Evolutionary conservation across 2,888 invertebrate species (phyloP), one percentile per base, ranked within the genome.

Genomic region (Philonicus albiceps): DNA sequence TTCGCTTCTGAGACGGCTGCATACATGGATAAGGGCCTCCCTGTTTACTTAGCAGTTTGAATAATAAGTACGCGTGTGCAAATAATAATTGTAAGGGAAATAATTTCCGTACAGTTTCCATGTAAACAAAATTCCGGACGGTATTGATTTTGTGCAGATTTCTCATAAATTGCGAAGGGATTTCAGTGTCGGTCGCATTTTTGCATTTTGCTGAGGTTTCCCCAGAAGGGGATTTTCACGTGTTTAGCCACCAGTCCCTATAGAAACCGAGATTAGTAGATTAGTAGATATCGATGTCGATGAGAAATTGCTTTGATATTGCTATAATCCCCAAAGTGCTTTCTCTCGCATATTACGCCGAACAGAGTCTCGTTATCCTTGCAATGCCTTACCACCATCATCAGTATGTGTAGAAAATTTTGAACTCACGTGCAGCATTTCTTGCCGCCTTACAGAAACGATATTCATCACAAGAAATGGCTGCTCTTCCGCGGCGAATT

Each of bases 401-500:
- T 64, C 64, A 11, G 64, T 64, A 64, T 64, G 64, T 64, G 64
- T 64, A 64, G 64, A 22, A 64, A 64, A 64, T 22, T 22, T 64
- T 64, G 27, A 64, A 80, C 27, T 80, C 53, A 80, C 80, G 30
- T 31, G 49, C 53, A 49, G 49, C 80, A 49, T 80, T 80, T 80
- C 80, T 80, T 80, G 40, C 34, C 80, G 80, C 34, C 37, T 76
- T 76, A 76, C 76, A 76, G 76, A 76, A 11, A 37, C 40, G 76
- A 76, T 64, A 37, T 76, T n/a, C 76, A 76, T 76, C 76, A 76
- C 34, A 76, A 64, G 49, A 80, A 64, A 83, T 96, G 96, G 96
- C 96, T 94, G 96, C 95, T 93, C 93, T 96, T 94, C 96, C 96
- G 93, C 94, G 96, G 93, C 95, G 96, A 94, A 97, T 97, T 93